phyloP scores from a whole-genome alignment of 2,888 invertebrate genomes.

The Papilio elwesi region DNA sequence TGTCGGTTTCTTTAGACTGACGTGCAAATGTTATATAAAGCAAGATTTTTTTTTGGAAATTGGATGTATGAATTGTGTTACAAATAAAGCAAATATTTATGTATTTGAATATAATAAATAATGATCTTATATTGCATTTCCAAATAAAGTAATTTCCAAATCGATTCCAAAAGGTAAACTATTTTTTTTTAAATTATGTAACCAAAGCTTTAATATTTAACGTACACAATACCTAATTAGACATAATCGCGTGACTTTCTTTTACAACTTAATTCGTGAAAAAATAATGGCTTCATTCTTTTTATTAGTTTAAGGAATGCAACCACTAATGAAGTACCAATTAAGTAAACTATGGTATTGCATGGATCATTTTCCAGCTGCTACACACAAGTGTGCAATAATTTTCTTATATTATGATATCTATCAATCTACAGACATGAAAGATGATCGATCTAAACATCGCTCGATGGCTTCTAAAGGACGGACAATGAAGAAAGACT shows the following conservation, averaged over 20 bases:
- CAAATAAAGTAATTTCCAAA: no score
- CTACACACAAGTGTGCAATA: background rate
- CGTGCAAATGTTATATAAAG: background rate
- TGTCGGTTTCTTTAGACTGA: conserved; percentile 29
- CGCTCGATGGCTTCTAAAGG: background rate
- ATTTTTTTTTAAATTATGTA: background rate
- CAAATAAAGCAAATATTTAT: no score
- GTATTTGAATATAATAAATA: no score
- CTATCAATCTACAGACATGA: background rate
- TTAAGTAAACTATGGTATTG: background rate
- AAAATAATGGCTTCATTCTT: conserved; percentile 7
- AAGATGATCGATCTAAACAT: background rate
- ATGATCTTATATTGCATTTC: no score
- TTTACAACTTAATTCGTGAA: conserved; percentile 24
- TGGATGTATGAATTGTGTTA: no score
- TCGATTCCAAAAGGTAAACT: background rate
- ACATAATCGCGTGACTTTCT: conserved; percentile 22
- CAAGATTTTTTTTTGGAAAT: background rate
- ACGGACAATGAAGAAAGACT: no score
- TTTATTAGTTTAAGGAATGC: conserved; percentile 1
- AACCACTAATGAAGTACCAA: background rate
- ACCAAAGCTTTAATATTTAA: background rate
- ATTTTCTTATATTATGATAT: background rate
- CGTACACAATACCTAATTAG: conserved; percentile 2
- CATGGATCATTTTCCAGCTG: background rate